Percentiles rank a stretch among this genome's conserved stretches.
Evolutionary conservation across 2,888 invertebrate genomes (phyloP).

Genomic region (Lasioglossum zephyrum): DNA sequence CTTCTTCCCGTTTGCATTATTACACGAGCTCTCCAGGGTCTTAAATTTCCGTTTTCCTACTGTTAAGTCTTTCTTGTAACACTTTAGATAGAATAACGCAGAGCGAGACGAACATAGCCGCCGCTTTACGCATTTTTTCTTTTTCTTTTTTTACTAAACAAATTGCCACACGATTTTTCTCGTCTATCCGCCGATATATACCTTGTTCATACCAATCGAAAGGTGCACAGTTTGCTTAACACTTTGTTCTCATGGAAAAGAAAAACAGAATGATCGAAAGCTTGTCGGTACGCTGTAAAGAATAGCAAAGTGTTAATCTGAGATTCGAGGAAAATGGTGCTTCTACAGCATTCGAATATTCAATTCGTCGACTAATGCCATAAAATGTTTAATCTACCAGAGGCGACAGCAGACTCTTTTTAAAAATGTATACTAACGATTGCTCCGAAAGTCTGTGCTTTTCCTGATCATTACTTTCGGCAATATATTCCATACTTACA

Average conservation of each 20-base stretch:
- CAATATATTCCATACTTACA: slow-evolving; percentile 34
- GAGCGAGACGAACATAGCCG: neutral
- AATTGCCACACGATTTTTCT: slow-evolving; percentile 14
- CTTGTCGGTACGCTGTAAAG: neutral
- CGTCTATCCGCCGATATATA: neutral
- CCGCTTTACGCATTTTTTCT: too few relatives aligned
- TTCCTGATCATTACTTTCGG: slow-evolving; percentile 22
- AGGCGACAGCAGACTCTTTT: neutral
- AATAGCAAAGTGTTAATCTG: slow-evolving; percentile 3
- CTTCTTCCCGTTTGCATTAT: slow-evolving; percentile 32
- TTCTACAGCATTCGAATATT: slow-evolving; percentile 27
- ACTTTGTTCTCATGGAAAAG: neutral
- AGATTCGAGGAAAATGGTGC: slow-evolving; percentile 33
- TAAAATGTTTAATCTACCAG: slow-evolving; percentile 20
- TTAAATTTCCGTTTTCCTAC: slow-evolving; percentile 24
- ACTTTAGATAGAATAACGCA: neutral
- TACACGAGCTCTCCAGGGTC: slow-evolving; percentile 14
- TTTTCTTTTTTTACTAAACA: neutral
- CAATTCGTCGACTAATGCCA: slow-evolving; percentile 33
- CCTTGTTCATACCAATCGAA: neutral
- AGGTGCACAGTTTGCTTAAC: slow-evolving; percentile 14
- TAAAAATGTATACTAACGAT: slow-evolving; percentile 18
- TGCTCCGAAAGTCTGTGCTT: slow-evolving; percentile 24
- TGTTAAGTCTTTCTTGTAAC: slow-evolving; percentile 1
- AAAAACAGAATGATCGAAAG: neutral